Base-by-base conservation (phyloP, 2,797 vertebrate species). In the Graptemys geographica region DNA sequence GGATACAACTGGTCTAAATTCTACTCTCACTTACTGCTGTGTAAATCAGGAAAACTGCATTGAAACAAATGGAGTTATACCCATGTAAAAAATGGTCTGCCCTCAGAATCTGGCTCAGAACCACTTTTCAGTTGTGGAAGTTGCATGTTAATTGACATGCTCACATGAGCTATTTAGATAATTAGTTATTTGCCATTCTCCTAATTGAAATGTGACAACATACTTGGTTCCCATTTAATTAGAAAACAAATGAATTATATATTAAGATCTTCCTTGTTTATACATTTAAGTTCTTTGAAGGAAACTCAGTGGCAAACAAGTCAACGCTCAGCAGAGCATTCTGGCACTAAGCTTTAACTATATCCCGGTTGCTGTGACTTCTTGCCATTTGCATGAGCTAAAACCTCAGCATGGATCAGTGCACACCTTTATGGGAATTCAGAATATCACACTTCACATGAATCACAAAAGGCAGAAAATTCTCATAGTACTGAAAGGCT, bases 81-180 rank as follows among this genome's bases (percentile, higher is more conserved):
- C n/a, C 52, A 9, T 79, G 74, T 78, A 83, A 76, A 95, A 37
- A 94, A 79, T 76, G 25, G 44, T 78, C 2, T 81, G 31, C 15
- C 62, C 53, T 41, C 55, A 51, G 12, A 81, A 89, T 2, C 49
- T 25, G 85, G n/a, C n/a, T 86, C 92, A 88, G 5, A 0, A 84
- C 12, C 89, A 80, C 62, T 95, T 96, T 93, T 86, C 84, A 96
- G 88, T 88, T 87, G 65, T 31, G 90, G 23, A 96, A 89, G 57
- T 55, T 62, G 15, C 80, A 86, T 94, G 81, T 86, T 97, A 89
- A 95, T 97, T 93, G 69, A 4, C 86, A 86, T 59, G 16, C 47
- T 91, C 85, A 37, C 59, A 96, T 96, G 92, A 97, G 97, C 52
- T 96, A 95, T 96, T 97, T 95, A 96, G 74, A 89, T 79, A 96